phyloP scores from a whole-genome alignment of 2,113 vertebrate species.

The Enhydra lutris region DNA sequence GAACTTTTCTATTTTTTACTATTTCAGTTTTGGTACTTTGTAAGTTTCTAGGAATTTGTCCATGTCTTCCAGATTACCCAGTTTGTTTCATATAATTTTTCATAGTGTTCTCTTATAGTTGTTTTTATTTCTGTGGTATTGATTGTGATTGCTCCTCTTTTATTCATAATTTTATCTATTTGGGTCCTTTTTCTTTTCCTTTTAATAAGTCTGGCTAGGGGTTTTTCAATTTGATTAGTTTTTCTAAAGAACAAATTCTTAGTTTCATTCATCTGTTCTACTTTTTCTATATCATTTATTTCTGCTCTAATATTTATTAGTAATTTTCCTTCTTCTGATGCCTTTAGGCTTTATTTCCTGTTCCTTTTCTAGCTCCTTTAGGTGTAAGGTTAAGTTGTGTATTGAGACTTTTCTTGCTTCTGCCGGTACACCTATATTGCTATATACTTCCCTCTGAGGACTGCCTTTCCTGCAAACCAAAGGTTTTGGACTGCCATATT shows the following conservation, averaged over 20 bases:
- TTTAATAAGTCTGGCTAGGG: not conserved
- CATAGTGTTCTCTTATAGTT: not conserved
- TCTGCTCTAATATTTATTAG: not conserved
- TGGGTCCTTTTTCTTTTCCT: not conserved
- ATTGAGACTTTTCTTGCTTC: not conserved
- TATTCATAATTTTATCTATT: not conserved
- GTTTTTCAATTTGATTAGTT: not conserved
- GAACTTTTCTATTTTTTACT: not conserved
- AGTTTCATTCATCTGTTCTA: not conserved
- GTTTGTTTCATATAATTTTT: not conserved
- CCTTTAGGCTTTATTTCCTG: not conserved
- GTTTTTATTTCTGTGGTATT: not conserved
- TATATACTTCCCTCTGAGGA: not conserved
- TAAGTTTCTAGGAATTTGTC: not conserved
- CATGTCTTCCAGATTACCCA: not conserved
- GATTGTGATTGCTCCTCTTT: not conserved
- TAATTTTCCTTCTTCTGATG: not conserved
- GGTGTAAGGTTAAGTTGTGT: not conserved
- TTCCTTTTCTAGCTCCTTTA: not conserved
- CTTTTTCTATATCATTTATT: not conserved
- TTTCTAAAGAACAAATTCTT: not conserved
- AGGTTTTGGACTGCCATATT: not conserved
- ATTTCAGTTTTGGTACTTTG: not conserved
- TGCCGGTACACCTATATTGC: not conserved
- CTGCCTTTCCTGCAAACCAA: not conserved